A percentile compares a stretch with the other conserved stretches of the same genome.
These are phyloP conservation scores for Drosophila tropicalis DNA, from an alignment of 1,140 invertebrate species.

Conservation along the genomic window DNA sequence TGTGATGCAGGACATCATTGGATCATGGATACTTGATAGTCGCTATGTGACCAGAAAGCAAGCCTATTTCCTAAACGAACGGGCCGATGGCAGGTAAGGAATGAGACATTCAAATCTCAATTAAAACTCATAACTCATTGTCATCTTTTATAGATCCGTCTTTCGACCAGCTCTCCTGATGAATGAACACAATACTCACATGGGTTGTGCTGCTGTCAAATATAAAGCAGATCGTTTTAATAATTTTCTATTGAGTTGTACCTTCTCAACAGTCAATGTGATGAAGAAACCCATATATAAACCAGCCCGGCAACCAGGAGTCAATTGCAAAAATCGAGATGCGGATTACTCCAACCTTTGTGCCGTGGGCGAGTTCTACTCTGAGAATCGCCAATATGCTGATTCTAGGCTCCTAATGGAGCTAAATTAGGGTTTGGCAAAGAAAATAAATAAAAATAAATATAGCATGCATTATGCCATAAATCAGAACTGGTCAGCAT, in stretches of 20 bases:
- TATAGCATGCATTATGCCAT: constrained; percentile 1
- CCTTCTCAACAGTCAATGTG: constrained; percentile 43
- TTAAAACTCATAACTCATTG: no score
- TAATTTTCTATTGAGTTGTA: constrained; percentile 25
- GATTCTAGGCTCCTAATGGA: neutral
- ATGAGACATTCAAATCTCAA: no score
- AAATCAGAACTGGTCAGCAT: constrained; percentile 12
- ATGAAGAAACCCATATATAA: constrained; percentile 29
- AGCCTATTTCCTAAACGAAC: neutral
- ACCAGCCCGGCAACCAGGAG: neutral
- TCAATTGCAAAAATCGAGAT: constrained; percentile 28
- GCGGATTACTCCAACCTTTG: constrained; percentile 35
- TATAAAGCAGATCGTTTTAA: neutral
- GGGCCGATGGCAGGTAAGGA: neutral
- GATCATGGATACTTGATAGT: constrained; percentile 25
- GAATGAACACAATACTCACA: constrained; percentile 46
- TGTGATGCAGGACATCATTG: neutral
- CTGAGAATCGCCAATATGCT: constrained; percentile 16
- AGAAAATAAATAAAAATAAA: constrained; percentile 17
- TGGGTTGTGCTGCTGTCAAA: constrained; percentile 39
- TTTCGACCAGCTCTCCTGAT: constrained; percentile 28
- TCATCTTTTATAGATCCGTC: constrained; percentile 4
- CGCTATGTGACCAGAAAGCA: constrained; percentile 25
- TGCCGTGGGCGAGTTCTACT: constrained; percentile 26
- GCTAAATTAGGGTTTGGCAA: neutral